phyloP scores from a whole-genome alignment of 1,140 invertebrate species.

The Anoplolepis gracilipes region DNA sequence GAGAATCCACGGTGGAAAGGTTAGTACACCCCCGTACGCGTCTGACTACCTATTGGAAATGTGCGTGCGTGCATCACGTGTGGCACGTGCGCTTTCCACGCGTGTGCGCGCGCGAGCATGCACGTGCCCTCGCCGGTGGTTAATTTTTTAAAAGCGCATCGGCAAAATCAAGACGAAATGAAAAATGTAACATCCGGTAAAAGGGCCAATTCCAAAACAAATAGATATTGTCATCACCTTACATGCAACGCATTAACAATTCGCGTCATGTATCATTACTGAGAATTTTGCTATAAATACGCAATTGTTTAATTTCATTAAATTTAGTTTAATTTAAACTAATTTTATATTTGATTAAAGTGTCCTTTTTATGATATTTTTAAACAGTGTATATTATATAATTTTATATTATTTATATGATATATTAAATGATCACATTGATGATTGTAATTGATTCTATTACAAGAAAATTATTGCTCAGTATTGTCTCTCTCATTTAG shows the following conservation, averaged over 20 bases:
- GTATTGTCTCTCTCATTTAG: too few relatives aligned
- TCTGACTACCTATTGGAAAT: conserved; percentile 69
- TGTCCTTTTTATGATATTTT: too few relatives aligned
- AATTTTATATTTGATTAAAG: too few relatives aligned
- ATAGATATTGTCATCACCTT: conserved; percentile 7
- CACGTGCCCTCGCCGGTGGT: conserved; percentile 59
- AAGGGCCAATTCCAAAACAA: conserved; percentile 27
- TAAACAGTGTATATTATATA: too few relatives aligned
- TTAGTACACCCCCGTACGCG: conserved; percentile 68
- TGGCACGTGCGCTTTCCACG: conserved; percentile 70
- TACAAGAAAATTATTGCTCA: too few relatives aligned
- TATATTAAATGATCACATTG: too few relatives aligned
- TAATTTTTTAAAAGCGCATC: conserved; percentile 68
- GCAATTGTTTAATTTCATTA: not conserved
- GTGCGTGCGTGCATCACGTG: conserved; percentile 69
- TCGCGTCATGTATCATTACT: not conserved
- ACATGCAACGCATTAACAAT: conserved; percentile 15
- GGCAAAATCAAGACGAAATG: conserved; percentile 33
- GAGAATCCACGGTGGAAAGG: conserved; percentile 71
- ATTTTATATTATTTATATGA: too few relatives aligned
- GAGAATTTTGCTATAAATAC: not conserved
- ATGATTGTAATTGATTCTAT: too few relatives aligned
- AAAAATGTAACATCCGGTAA: conserved; percentile 36
- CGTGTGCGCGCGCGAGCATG: conserved; percentile 56
- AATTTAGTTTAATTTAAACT: not conserved